These are phyloP conservation scores for Pachyramphus minor DNA, from an alignment of 2,113 vertebrate genomes.

Conservation along the genomic window DNA sequence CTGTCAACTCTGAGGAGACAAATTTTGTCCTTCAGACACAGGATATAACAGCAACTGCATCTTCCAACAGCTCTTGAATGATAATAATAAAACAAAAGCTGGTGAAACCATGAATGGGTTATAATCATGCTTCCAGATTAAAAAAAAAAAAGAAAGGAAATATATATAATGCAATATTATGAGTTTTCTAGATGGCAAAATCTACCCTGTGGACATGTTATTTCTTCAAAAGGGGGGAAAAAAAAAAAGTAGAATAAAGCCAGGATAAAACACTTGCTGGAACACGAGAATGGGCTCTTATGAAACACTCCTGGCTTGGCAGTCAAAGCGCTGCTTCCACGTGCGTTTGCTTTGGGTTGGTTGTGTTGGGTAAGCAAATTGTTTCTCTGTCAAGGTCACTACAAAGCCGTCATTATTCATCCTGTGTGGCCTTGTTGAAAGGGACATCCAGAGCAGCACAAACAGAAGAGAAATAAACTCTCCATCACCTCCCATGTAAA, in stretches of 20 bases:
- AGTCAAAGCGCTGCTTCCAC: neutral
- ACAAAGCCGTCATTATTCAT: conserved; percentile 9
- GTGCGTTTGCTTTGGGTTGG: neutral
- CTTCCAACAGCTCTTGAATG: neutral
- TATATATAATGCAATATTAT: neutral
- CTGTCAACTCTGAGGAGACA: neutral
- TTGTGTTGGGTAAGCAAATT: neutral
- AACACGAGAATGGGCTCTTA: neutral
- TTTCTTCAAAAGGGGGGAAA: neutral
- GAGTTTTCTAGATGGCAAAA: neutral
- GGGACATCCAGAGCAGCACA: neutral
- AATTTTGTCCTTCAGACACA: neutral
- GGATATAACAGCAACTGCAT: neutral
- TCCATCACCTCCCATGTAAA: neutral
- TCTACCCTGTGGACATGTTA: neutral
- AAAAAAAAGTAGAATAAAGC: neutral
- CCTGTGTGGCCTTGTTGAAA: neutral
- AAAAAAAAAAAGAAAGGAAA: neutral
- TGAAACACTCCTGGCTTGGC: neutral
- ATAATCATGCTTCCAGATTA: neutral
- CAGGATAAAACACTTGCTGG: neutral
- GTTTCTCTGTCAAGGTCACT: conserved; percentile 17
- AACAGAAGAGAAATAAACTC: neutral
- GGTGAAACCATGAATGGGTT: neutral
- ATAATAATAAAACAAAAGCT: neutral